These are phyloP conservation scores for Triplophysa dalaica DNA, from an alignment of 2,113 vertebrate species.

Conservation along the genomic window DNA sequence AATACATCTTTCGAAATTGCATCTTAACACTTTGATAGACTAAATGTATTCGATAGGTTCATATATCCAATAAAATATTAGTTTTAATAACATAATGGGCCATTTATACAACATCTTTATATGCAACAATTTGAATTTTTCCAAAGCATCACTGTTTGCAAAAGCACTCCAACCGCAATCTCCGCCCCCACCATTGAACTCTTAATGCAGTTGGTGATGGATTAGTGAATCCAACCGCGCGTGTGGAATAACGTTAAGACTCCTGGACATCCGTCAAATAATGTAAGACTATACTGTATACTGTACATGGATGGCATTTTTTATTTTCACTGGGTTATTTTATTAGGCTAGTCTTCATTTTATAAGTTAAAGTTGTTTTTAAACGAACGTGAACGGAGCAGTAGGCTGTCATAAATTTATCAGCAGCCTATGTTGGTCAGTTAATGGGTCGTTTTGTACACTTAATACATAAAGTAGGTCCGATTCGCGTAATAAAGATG, in stretches of 20 bases:
- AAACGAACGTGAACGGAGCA: no score
- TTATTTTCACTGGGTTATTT: not conserved
- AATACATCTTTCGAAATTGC: no score
- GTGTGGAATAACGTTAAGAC: slow-evolving; percentile 14
- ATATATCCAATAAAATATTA: not conserved
- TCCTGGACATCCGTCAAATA: slow-evolving; percentile 2
- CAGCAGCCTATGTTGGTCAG: no score
- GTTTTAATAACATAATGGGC: not conserved
- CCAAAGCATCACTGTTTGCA: not conserved
- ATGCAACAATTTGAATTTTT: no score
- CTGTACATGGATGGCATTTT: not conserved
- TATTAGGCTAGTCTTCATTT: not conserved
- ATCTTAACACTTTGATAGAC: no score
- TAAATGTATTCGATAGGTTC: slow-evolving; percentile 3
- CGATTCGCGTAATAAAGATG: no score
- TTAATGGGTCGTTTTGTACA: not conserved
- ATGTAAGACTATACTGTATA: slow-evolving; percentile 11
- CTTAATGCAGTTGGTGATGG: not conserved
- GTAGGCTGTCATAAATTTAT: no score
- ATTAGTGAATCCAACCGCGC: not conserved
- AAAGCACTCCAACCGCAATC: not conserved
- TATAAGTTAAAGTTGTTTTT: not conserved
- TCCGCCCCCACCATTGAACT: slow-evolving; percentile 18
- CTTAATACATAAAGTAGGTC: no score
- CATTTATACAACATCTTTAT: not conserved